These are phyloP conservation scores for Oithona nana DNA, from an alignment of 2,888 invertebrate genomes.

Conservation along the genomic window DNA sequence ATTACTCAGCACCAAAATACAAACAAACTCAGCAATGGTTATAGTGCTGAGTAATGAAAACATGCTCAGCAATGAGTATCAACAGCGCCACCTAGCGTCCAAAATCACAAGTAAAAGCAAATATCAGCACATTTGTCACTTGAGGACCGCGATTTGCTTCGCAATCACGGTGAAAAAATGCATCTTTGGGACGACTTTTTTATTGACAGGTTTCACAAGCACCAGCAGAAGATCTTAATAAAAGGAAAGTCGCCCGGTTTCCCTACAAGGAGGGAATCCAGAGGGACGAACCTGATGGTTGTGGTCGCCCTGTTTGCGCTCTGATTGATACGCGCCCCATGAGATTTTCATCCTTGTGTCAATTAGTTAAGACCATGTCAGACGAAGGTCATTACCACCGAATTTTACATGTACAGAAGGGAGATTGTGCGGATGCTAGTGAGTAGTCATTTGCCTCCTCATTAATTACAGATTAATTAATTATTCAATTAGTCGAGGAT, in stretches of 20 bases:
- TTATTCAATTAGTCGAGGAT: conserved; percentile 4
- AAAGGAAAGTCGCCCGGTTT: neutral
- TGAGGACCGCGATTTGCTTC: too few relatives aligned
- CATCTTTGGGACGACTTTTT: too few relatives aligned
- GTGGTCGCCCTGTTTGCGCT: conserved; percentile 4
- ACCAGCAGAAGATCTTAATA: neutral
- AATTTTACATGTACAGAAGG: conserved; percentile 3
- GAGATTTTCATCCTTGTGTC: neutral
- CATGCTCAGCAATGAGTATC: too few relatives aligned
- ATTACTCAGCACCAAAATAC: too few relatives aligned
- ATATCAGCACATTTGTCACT: too few relatives aligned
- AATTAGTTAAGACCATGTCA: neutral
- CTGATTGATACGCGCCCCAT: neutral
- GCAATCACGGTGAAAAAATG: too few relatives aligned
- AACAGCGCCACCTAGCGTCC: too few relatives aligned
- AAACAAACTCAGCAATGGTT: too few relatives aligned
- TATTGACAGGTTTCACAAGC: neutral
- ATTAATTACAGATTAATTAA: neutral
- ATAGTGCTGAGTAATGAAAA: too few relatives aligned
- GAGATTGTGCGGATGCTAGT: conserved; percentile 10
- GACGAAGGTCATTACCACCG: neutral
- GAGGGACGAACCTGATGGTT: neutral
- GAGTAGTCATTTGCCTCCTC: neutral
- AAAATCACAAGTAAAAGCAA: too few relatives aligned
- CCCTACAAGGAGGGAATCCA: neutral